Conservation (phyloP, 1,140 invertebrate species). For the Hyposmocoma kahamanoa region DNA sequence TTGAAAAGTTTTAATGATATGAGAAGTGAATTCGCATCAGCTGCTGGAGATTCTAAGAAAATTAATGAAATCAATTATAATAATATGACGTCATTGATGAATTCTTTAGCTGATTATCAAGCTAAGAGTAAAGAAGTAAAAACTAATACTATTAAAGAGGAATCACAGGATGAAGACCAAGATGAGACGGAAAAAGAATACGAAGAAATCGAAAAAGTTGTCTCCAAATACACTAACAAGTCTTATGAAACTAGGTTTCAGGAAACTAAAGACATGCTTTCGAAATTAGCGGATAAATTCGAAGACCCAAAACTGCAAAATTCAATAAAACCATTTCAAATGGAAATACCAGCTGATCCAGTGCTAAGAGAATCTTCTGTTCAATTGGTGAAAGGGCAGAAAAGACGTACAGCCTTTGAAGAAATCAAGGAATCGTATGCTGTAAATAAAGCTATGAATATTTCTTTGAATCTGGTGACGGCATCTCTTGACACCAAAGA, state of each 20-base stretch:
- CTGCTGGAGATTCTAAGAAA: slow-evolving; percentile 31
- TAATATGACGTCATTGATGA: slow-evolving; percentile 49
- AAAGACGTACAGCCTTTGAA: slow-evolving; percentile 28
- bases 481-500: slow-evolving; percentile 21
- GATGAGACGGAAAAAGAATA: slow-evolving; percentile 45
- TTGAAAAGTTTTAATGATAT: slow-evolving; percentile 39
- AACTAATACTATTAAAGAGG: not conserved
- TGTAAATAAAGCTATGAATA: slow-evolving; percentile 55
- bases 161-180: slow-evolving; percentile 17
- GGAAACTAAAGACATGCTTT: slow-evolving; percentile 57
- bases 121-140: slow-evolving; percentile 16
- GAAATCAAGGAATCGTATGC: slow-evolving; percentile 49
- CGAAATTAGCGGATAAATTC: slow-evolving; percentile 47
- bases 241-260: slow-evolving; percentile 56
- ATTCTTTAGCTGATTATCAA: slow-evolving; percentile 33
- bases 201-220: slow-evolving; percentile 55
- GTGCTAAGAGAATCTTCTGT: slow-evolving; percentile 50
- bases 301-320: slow-evolving; percentile 30
- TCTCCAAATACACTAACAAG: slow-evolving; percentile 56
- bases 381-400: slow-evolving; percentile 28
- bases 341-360: slow-evolving; percentile 23
- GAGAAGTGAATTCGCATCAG: slow-evolving; percentile 34
- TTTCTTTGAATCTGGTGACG: slow-evolving; percentile 42
- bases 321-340: slow-evolving; percentile 2
- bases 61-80: slow-evolving; percentile 49